Base-by-base conservation (phyloP, 2,797 vertebrate species). In the Myoxocephalus aenaeus region DNA sequence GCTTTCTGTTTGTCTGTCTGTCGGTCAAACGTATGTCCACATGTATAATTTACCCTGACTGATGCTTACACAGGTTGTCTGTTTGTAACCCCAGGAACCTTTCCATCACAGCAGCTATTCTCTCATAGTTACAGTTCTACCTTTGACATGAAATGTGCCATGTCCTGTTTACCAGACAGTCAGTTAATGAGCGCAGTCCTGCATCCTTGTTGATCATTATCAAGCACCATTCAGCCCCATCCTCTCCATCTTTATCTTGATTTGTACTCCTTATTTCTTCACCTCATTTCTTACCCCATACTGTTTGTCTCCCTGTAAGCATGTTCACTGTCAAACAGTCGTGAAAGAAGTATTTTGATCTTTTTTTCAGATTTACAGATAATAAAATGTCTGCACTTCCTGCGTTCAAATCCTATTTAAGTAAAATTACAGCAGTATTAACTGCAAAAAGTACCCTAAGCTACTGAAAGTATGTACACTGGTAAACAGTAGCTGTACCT, bases 191-290 rank as follows among this genome's bases (percentile, higher is more conserved):
- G 58, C 27, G 32, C 22, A 44, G 63, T 36, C 20, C 27, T 72
- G 46, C 63, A 74, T 85, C 73, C 48, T 76, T 2, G 25, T 65
- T 82, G 75, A 83, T 83, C 74, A 50, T 70, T 34, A 20, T 63
- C 17, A 64, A 68, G 34, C 64, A 53, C 53, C n/a, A 67, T 7
- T 50, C 25, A 7, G 20, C 44, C n/a, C 20, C 17, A 5, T 3
- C 36, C 1, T 78, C 42, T 46, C 7, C 40, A 29, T 36, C 69
- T 32, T 62, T 11, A 15, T 22, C 46, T 36, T 14, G 17, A 36
- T 42, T 62, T 66, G 7, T 25, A 15, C 14, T 36, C 7, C 5
- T 65, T 10, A 34, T 59, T 56, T n/a, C 11, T 25, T 48, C 46
- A 7, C 18, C 17, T 20, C 59, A 48, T n/a, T 4, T 29, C n/a